These are phyloP conservation scores for Hipposideros armiger DNA, from an alignment of 2,113 vertebrate species.

Conservation along the genomic window DNA sequence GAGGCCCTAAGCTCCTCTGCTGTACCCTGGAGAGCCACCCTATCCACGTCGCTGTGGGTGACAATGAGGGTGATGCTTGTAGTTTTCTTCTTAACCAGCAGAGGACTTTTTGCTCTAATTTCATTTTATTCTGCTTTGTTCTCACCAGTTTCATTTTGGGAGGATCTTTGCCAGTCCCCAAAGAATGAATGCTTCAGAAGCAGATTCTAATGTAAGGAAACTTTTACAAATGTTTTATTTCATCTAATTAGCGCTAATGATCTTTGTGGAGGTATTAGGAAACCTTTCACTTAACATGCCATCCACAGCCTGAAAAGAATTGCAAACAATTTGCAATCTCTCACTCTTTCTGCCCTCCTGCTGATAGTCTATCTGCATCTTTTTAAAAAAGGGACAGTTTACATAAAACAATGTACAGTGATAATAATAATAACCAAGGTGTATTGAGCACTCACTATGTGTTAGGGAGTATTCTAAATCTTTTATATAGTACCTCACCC, in stretches of 20 bases:
- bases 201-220: conserved; percentile 61
- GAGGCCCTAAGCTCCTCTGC: too few species aligned
- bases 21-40: not conserved
- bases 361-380: not conserved
- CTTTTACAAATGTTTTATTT: conserved; percentile 56
- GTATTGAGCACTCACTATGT: not conserved
- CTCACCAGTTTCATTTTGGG: conserved; percentile 44
- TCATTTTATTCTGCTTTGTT: conserved; percentile 74
- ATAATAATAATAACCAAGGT: not conserved
- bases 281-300: not conserved
- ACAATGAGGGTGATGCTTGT: not conserved
- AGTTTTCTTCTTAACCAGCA: conserved; percentile 74
- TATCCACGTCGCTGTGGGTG: too few species aligned
- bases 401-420: not conserved
- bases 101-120: conserved; percentile 78
- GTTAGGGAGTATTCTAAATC: not conserved
- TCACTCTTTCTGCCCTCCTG: not conserved
- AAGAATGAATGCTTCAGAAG: conserved; percentile 29
- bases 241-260: conserved; percentile 5
- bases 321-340: not conserved
- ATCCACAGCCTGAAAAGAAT: not conserved
- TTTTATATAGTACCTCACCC: not conserved
- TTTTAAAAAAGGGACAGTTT: not conserved
- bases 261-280: not conserved
- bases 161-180: conserved; percentile 27